These are phyloP conservation scores for Gorsachius magnificus DNA, from an alignment of 2,797 vertebrate species.

Conservation along the genomic window DNA sequence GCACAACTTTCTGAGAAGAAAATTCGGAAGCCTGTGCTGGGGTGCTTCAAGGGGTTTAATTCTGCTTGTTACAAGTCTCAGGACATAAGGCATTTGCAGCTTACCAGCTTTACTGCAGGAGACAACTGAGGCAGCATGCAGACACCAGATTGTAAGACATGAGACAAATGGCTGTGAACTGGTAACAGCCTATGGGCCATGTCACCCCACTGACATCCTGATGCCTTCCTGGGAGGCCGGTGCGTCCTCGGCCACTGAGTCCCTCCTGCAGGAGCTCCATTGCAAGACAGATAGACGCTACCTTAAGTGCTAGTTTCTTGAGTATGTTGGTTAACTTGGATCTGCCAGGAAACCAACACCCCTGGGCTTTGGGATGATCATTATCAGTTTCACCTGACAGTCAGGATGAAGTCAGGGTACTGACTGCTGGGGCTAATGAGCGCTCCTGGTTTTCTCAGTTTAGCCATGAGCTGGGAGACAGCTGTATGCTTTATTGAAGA, in stretches of 20 bases:
- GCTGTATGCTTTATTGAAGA: neutral
- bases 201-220: neutral
- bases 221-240: neutral
- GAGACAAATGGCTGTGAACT: neutral
- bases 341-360: neutral
- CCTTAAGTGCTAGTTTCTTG: neutral
- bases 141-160: neutral
- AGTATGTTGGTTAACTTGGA: neutral
- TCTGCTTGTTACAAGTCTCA: neutral
- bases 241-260: neutral
- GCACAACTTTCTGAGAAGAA: neutral
- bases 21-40: neutral
- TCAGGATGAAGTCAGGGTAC: neutral
- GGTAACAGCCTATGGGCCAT: accelerated
- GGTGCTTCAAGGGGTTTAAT: neutral
- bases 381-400: neutral
- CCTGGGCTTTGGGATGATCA: neutral
- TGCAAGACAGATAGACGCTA: neutral
- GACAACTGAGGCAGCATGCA: neutral
- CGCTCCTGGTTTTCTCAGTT: neutral
- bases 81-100: neutral
- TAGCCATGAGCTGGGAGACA: neutral
- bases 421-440: neutral
- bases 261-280: neutral
- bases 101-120: neutral